These are phyloP conservation scores for Todus mexicanus DNA, from an alignment of 2,797 vertebrate genomes.

Conservation along the genomic window DNA sequence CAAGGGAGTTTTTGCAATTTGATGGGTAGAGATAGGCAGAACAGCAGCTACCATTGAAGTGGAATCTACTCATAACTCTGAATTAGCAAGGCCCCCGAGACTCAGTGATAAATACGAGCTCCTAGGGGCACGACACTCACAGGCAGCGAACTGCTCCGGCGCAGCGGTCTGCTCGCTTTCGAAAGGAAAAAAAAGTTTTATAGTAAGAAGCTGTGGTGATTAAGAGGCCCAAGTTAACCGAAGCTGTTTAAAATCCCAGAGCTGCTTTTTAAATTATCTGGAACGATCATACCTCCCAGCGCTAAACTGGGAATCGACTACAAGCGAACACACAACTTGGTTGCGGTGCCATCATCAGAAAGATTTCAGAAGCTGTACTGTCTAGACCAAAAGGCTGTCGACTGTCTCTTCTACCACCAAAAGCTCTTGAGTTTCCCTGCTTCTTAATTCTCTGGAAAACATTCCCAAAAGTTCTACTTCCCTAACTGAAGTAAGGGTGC, in stretches of 20 bases:
- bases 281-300: background rate
- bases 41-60: background rate
- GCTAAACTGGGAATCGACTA: background rate
- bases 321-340: background rate
- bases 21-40: background rate
- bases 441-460: background rate
- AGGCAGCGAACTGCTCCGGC: background rate
- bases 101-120: background rate
- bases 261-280: background rate
- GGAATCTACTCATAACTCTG: background rate
- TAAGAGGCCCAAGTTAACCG: background rate
- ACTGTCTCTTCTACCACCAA: background rate
- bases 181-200: background rate
- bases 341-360: background rate
- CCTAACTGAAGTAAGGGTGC: rapidly evolving
- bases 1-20: background rate
- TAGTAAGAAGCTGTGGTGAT: background rate
- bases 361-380: background rate
- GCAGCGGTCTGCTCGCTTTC: background rate
- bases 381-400: background rate
- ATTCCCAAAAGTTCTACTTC: background rate
- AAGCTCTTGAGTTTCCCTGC: background rate
- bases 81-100: background rate
- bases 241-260: background rate
- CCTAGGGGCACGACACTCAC: background rate